These are phyloP conservation scores for Eptesicus fuscus DNA, from an alignment of 2,113 vertebrate genomes.

Conservation along the genomic window DNA sequence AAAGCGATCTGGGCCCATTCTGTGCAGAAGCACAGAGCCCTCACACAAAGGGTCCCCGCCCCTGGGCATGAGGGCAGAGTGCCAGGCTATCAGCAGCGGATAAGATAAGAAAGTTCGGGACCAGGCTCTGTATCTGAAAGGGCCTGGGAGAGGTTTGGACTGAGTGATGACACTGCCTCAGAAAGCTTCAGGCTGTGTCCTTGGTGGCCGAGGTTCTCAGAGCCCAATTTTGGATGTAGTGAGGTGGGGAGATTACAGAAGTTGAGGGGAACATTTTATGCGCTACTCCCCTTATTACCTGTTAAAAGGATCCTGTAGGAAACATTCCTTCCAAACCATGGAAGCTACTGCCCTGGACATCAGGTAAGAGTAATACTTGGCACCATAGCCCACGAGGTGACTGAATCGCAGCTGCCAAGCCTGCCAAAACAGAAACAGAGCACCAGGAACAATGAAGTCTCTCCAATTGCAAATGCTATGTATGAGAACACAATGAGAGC, in stretches of 20 bases:
- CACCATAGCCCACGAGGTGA: constrained; percentile 96
- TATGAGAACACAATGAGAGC: not conserved
- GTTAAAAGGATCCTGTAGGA: constrained; percentile 92
- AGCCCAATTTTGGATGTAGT: not conserved
- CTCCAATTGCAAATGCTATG: fast-evolving
- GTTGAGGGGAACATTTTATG: not conserved
- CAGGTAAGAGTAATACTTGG: constrained; percentile 98
- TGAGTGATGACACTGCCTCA: not conserved
- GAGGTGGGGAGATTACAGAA: fast-evolving
- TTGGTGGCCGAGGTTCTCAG: not conserved
- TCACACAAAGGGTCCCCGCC: not conserved
- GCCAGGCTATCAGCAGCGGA: fast-evolving
- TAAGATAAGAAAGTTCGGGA: not conserved
- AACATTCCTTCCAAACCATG: constrained; percentile 98
- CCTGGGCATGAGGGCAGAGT: fast-evolving
- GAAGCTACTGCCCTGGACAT: constrained; percentile 98
- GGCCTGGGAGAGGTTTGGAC: not conserved
- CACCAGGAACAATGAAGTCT: fast-evolving
- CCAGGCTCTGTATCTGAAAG: fast-evolving
- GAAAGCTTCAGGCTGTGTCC: not conserved
- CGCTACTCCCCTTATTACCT: constrained; percentile 82
- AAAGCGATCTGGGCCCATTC: fast-evolving
- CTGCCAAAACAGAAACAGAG: constrained; percentile 75
- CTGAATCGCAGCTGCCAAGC: constrained; percentile 98
- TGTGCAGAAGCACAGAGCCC: not conserved